Conservation (phyloP, 2,888 invertebrate genomes). For the Zeuzera pyrina region DNA sequence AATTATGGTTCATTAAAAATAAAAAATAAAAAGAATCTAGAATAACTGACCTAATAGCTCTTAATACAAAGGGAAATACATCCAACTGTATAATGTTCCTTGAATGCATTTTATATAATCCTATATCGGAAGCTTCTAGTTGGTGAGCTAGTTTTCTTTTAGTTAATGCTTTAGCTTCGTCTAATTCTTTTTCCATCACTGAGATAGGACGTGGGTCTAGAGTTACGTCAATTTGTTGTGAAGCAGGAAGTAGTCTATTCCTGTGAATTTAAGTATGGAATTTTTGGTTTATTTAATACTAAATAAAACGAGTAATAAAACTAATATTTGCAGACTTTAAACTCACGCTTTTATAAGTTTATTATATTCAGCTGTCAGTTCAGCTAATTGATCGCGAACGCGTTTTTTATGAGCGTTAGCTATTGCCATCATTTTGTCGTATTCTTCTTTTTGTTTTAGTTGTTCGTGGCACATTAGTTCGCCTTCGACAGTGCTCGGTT, state of each 20-base stretch:
- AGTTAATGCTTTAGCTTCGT: slow-evolving; percentile 75
- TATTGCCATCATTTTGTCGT: slow-evolving; percentile 73
- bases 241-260: slow-evolving; percentile 74
- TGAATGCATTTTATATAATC: slow-evolving; percentile 74
- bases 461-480: slow-evolving; percentile 75
- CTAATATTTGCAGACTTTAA: not conserved
- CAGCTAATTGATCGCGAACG: slow-evolving; percentile 66
- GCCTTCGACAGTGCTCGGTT: slow-evolving; percentile 51
- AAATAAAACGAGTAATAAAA: not conserved
- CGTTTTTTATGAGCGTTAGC: slow-evolving; percentile 77
- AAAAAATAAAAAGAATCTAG: too few relatives aligned
- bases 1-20: too few relatives aligned
- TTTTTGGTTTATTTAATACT: not conserved
- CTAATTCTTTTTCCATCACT: slow-evolving; percentile 73
- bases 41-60: slow-evolving; percentile 62
- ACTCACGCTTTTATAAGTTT: slow-evolving; percentile 68
- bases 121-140: slow-evolving; percentile 78
- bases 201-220: slow-evolving; percentile 78
- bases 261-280: slow-evolving; percentile 26
- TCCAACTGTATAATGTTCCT: slow-evolving; percentile 79
- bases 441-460: slow-evolving; percentile 78
- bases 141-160: slow-evolving; percentile 78
- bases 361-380: slow-evolving; percentile 72
- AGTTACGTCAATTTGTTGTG: slow-evolving; percentile 77
- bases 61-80: slow-evolving; percentile 74